Evolutionary conservation across 2,888 invertebrate genomes (phyloP).

Genomic region (Tridacna crocea): DNA sequence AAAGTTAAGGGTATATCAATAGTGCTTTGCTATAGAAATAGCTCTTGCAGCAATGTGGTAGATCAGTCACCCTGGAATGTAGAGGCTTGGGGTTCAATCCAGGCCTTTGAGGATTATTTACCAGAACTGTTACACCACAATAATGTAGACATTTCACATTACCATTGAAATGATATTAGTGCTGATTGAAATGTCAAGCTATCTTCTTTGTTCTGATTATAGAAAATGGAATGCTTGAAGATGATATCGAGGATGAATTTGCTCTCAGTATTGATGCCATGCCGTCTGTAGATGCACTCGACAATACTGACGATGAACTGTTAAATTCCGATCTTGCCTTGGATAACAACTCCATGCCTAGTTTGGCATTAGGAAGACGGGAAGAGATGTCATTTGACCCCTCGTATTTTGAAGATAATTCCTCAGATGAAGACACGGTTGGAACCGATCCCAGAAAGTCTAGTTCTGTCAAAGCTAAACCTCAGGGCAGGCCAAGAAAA

Average conservation of each 20-base stretch:
- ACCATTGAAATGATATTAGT: no score
- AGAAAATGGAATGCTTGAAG: conserved; percentile 22
- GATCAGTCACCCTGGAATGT: no score
- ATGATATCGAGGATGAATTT: conserved; percentile 65
- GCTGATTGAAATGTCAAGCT: no score
- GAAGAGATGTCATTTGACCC: conserved; percentile 64
- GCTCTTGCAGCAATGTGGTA: no score
- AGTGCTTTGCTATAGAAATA: no score
- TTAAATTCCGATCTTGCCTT: conserved; percentile 46
- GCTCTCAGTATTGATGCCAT: conserved; percentile 72
- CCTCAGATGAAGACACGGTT: conserved; percentile 68
- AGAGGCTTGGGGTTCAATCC: no score
- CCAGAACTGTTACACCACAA: no score
- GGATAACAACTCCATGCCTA: conserved; percentile 19
- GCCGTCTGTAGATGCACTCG: conserved; percentile 76
- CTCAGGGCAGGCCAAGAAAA: conserved; percentile 6
- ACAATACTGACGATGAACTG: conserved; percentile 77
- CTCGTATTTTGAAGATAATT: conserved; percentile 73
- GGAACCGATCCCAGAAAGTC: background rate
- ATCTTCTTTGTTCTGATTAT: background rate
- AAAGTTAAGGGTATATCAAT: no score
- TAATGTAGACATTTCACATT: no score
- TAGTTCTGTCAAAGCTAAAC: background rate
- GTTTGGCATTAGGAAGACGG: background rate
- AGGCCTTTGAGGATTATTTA: no score